These are phyloP conservation scores for Patiria pectinifera DNA, from an alignment of 53 echinoderm and acorn worm genomes.

Conservation along the genomic window DNA sequence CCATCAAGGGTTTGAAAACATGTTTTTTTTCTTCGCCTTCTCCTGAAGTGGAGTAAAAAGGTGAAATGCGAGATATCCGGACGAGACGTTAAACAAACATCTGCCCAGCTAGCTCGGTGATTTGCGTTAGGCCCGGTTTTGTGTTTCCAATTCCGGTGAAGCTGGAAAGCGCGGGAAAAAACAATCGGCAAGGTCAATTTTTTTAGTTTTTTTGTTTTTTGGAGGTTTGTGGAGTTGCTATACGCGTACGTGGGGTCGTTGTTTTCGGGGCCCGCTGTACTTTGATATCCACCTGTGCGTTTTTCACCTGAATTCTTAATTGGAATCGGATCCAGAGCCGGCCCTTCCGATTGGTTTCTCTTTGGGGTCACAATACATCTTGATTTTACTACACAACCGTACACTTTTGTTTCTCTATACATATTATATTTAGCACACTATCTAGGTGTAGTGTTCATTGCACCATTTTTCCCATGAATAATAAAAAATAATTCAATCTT, in stretches of 20 bases:
- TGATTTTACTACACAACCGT: conserved; percentile 41
- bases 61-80: conserved; percentile 36
- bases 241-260: not conserved
- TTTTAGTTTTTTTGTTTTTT: not conserved
- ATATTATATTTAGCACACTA: conserved; percentile 68
- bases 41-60: not conserved
- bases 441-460: conserved; percentile 67
- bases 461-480: conserved; percentile 61
- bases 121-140: not conserved
- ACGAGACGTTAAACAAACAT: conserved; percentile 64
- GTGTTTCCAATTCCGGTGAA: not conserved
- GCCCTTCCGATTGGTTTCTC: conserved; percentile 37
- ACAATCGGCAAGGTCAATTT: conserved; percentile 20
- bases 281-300: not conserved
- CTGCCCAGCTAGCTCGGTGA: conserved; percentile 20
- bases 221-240: too few species aligned
- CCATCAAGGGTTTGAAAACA: not conserved
- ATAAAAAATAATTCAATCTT: conserved; percentile 54
- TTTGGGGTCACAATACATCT: conserved; percentile 32
- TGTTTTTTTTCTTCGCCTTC: not conserved
- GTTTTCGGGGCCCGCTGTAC: conserved; percentile 27
- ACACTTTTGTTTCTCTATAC: conserved; percentile 42
- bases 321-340: not conserved
- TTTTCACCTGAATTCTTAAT: conserved; percentile 24
- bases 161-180: conserved; percentile 20